Percentiles rank a stretch among this genome's conserved stretches.
Evolutionary conservation across 2,888 invertebrate species (phyloP).

Genomic region (Tortrix viridana): DNA sequence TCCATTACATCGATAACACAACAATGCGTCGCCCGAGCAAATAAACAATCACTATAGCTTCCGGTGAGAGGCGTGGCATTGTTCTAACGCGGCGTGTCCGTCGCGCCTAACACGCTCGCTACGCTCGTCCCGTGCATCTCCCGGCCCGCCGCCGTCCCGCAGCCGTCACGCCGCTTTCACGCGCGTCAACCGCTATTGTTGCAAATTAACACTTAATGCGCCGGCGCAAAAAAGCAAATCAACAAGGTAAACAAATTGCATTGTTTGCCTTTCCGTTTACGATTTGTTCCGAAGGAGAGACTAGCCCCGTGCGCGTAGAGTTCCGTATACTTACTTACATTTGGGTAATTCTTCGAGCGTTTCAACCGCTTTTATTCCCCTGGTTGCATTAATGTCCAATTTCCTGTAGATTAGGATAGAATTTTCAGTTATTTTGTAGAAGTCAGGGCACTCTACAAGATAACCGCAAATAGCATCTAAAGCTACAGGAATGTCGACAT

Average conservation of each 20-base stretch:
- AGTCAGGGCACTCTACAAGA: too few relatives aligned
- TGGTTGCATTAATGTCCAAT: too few relatives aligned
- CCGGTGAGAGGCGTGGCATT: conserved; percentile 13
- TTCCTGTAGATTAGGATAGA: too few relatives aligned
- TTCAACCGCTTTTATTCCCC: too few relatives aligned
- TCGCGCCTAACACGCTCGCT: conserved; percentile 27
- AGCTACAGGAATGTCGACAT: too few relatives aligned
- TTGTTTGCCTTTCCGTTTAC: conserved; percentile 20
- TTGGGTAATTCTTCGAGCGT: background rate
- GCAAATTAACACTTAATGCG: conserved; percentile 22
- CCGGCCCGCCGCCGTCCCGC: conserved; percentile 14
- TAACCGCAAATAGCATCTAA: too few relatives aligned
- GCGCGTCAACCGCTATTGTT: conserved; percentile 32
- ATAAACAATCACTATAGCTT: background rate
- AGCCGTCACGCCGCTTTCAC: conserved; percentile 32
- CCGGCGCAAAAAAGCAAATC: conserved; percentile 17
- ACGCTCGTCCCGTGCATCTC: conserved; percentile 16
- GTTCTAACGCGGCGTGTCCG: conserved; percentile 34
- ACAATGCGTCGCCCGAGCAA: conserved; percentile 5
- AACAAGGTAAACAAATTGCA: conserved; percentile 22
- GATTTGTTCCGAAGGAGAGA: background rate
- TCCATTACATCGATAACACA: conserved; percentile 5
- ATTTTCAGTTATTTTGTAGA: too few relatives aligned
- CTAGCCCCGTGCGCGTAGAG: background rate
- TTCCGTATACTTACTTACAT: background rate